Evolutionary conservation across 2,113 vertebrate genomes (phyloP), one percentile per base, ranked within the genome.

Genomic region (Salvelinus sp.): DNA sequence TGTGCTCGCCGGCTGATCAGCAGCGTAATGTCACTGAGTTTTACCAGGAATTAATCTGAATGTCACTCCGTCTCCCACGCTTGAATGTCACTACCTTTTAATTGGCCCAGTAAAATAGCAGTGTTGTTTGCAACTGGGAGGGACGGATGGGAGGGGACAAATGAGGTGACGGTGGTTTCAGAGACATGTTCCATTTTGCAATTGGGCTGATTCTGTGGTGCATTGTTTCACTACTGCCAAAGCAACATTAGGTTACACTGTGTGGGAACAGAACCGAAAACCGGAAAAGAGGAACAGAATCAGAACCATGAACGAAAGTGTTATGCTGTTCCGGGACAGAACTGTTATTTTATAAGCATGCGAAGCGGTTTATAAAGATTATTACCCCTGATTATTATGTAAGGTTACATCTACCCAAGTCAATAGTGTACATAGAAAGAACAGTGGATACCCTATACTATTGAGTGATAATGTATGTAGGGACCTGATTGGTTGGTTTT

Each of bases 51-150:
- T 92, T 83, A 86, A 87, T 90, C 86, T 90, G 90, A 93, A 93
- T 92, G 91, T 90, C 91, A 91, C 69, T 89, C 85, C 65, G 75
- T 90, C 82, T 86, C 67, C 69, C 73, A 79, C 76, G 85, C 82
- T 83, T 87, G 87, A 94, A 94, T 92, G 92, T 92, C 92, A 93
- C 80, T 71, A 79, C 79, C 44, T 86, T 91, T 93, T 92, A 92
- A 93, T 92, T 92, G 89, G 88, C 80, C 81, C 64, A 79, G 74
- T 83, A 79, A 88, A 92, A 87, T 77, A 81, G 74, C 88, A 80
- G 72, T 44, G 80, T 88, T 85, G 79, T 78, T 85, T 72, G 79
- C 80, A 74, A 74, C 90, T 82, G 71, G 44, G 62, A 89, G 89
- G 84, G 30, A 88, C 28, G 22, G 70, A 69, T 38, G 69, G 50